Base-by-base conservation (phyloP, 2,797 vertebrate genomes). In the Okamejei kenojei region DNA sequence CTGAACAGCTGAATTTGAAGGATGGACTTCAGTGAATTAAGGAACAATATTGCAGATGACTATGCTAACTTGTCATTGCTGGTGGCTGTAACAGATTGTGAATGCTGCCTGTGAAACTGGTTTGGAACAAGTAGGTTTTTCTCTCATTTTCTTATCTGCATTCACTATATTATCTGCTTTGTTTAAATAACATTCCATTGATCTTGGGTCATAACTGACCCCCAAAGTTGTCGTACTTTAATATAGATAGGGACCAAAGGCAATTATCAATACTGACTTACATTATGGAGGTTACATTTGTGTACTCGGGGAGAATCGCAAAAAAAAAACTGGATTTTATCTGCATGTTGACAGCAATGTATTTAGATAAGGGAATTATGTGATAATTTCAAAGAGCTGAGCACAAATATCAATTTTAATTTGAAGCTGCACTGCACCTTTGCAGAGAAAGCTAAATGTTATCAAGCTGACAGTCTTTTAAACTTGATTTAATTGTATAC, bases 41-140 rank as follows among this genome's bases (percentile, higher is more conserved):
- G 45, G 26, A 86, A 58, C 58, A 1, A 86, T n/a, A 63, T 35
- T 88, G 65, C 84, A 10, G 84, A 35, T 7, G 61, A 35, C 68
- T 88, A 19, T 2, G 17, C 17, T 3, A 68, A 88, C 21, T 32
- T 35, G n/a, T 68, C 63, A 68, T 26, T 7, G 19, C 21, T 35
- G 19, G 61, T n/a, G 63, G 21, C 84, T 88, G 63, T 1, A 35
- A n/a, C 63, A 68, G 84, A 21, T 88, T 32, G 84, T 9, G 21
- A 19, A 4, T 35, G 61, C n/a, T 88, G 61, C 84, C 84, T 88
- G 84, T 88, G 63, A 88, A 35, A 68, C 84, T 88, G 84, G 15
- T 68, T 88, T 88, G 84, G 61, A 88, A 63, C 61, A 88, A 88
- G 63, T 68, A 88, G 84, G 84, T 88, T 88, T 35, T 17, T 86